A percentile compares a stretch with the other conserved stretches of the same genome.
Conservation (phyloP, 2,113 vertebrate species). For the Nothocercus nigrocapillus region DNA sequence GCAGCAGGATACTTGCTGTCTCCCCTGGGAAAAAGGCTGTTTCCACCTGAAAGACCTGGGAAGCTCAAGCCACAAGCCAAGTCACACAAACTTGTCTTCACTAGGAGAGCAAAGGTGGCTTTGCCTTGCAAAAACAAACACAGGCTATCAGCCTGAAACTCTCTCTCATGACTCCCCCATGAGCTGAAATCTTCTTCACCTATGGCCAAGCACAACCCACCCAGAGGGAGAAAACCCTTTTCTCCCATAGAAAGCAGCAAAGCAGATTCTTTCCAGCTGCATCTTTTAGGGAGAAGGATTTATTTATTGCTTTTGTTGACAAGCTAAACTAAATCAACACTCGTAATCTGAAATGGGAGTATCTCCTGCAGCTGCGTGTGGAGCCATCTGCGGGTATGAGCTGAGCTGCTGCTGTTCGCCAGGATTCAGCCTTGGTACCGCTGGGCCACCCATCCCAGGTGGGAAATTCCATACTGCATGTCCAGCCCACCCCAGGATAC, state of each 20-base stretch:
- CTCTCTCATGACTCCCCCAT: background rate
- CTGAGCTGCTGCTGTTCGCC: background rate
- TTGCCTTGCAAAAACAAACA: background rate
- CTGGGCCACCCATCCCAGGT: background rate
- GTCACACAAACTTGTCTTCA: background rate
- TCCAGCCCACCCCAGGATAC: background rate
- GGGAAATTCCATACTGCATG: fast-evolving
- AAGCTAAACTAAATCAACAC: conserved; percentile 6
- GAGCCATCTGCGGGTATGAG: background rate
- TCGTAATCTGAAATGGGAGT: background rate
- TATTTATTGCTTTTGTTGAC: conserved; percentile 20
- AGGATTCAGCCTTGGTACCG: fast-evolving
- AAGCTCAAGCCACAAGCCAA: background rate
- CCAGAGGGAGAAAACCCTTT: background rate
- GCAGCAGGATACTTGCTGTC: background rate
- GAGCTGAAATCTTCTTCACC: background rate
- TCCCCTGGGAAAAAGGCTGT: background rate
- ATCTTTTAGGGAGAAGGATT: background rate
- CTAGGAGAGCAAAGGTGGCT: background rate
- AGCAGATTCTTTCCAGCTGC: background rate
- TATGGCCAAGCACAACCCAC: background rate
- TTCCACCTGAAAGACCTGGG: background rate
- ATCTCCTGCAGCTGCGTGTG: background rate
- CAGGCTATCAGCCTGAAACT: background rate
- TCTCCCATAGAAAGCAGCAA: background rate